Evolutionary conservation across 2,797 vertebrate species (phyloP).

Genomic region (Galagoides demidoff): DNA sequence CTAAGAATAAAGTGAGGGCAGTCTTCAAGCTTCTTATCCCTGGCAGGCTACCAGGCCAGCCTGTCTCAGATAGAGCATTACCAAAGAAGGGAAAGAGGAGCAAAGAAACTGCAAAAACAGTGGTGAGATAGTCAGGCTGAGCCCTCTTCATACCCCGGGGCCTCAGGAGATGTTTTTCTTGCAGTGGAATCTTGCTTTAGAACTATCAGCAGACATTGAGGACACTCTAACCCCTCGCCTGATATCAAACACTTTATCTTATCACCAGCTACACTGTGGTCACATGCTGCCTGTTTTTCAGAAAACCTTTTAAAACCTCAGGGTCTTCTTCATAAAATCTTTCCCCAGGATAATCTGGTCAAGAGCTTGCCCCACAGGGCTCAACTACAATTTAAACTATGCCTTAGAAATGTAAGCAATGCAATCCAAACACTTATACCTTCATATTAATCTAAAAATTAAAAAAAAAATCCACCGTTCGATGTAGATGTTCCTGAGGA

Average conservation of each 20-base stretch:
- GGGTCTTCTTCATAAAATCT: neutral
- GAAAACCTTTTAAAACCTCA: constrained; percentile 30
- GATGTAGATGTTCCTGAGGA: neutral
- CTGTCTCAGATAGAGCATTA: constrained; percentile 35
- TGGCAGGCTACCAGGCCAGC: constrained; percentile 59
- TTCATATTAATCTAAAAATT: too few species aligned
- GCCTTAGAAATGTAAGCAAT: too few species aligned
- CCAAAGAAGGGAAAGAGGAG: constrained; percentile 75
- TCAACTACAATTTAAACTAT: too few species aligned
- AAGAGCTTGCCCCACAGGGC: too few species aligned
- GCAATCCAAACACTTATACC: too few species aligned
- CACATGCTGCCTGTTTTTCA: constrained; percentile 28
- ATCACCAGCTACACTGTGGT: neutral
- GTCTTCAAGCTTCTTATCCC: neutral
- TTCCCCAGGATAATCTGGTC: too few species aligned
- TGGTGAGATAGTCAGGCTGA: constrained; percentile 33
- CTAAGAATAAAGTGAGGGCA: constrained; percentile 53
- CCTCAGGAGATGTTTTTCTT: constrained; percentile 44
- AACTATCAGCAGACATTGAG: neutral
- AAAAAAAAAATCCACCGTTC: neutral
- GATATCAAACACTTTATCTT: constrained; percentile 28
- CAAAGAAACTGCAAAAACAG: constrained; percentile 63
- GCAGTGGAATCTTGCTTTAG: constrained; percentile 51
- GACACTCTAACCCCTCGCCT: neutral
- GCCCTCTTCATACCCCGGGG: constrained; percentile 35